These are phyloP conservation scores for Grallaria varia DNA, from an alignment of 2,113 vertebrate genomes.

Conservation along the genomic window DNA sequence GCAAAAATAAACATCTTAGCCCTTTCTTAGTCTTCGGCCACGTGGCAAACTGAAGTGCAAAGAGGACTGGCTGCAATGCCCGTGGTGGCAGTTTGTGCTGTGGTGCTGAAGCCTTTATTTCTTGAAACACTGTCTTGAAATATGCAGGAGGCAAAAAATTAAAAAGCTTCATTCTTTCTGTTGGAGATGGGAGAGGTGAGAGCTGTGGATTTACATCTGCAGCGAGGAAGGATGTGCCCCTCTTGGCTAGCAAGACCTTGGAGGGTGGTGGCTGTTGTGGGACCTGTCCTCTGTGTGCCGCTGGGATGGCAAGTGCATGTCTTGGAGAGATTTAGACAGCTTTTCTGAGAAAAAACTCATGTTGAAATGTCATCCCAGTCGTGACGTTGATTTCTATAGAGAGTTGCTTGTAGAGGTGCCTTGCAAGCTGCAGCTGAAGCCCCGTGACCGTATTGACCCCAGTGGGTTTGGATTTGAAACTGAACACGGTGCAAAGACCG, in stretches of 20 bases:
- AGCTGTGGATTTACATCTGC: background rate
- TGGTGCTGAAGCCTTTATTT: background rate
- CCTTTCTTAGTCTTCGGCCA: background rate
- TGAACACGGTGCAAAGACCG: rapidly evolving
- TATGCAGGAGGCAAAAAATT: constrained; percentile 17
- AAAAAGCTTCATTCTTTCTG: constrained; percentile 12
- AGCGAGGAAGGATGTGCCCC: background rate
- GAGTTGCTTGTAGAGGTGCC: background rate
- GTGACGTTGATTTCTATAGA: background rate
- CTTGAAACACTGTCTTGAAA: constrained; percentile 40
- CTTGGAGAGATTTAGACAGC: background rate
- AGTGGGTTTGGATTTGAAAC: background rate
- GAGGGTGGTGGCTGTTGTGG: background rate
- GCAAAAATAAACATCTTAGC: background rate
- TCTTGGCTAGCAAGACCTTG: background rate
- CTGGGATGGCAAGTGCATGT: background rate
- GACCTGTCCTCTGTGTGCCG: rapidly evolving
- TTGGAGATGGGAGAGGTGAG: background rate
- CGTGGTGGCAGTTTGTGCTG: background rate
- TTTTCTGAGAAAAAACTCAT: background rate
- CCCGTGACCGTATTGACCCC: background rate
- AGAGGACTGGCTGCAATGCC: background rate
- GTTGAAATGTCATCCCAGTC: background rate
- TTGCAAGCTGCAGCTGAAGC: background rate
- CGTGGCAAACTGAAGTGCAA: background rate